Evolutionary conservation across 2,797 vertebrate species (phyloP).

Genomic region (Oophaga sylvatica): DNA sequence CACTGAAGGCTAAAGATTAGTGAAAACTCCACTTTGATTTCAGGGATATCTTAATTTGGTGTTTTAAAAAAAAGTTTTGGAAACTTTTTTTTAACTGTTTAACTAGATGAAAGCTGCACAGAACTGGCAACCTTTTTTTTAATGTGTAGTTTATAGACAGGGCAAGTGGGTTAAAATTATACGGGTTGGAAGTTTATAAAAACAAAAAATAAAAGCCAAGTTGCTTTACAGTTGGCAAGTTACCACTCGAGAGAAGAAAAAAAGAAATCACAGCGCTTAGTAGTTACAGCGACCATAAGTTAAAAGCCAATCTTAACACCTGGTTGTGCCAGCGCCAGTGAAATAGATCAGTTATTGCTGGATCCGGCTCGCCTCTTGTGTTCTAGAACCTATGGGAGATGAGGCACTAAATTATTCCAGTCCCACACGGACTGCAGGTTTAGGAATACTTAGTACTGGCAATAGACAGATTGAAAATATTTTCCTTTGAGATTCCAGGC

Average conservation of each 20-base stretch:
- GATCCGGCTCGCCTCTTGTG: conserved; percentile 71
- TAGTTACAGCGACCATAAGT: conserved; percentile 68
- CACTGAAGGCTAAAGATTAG: not conserved
- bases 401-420: conserved; percentile 73
- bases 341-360: conserved; percentile 74
- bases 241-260: conserved; percentile 64
- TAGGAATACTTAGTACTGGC: conserved; percentile 69
- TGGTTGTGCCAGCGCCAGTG: conserved; percentile 75
- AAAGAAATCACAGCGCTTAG: conserved; percentile 71
- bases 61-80: not conserved
- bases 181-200: conserved; percentile 76
- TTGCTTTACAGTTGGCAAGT: conserved; percentile 73
- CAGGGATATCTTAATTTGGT: not conserved
- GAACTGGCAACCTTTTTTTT: conserved; percentile 66
- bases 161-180: conserved; percentile 72
- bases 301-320: conserved; percentile 75
- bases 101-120: conserved; percentile 16
- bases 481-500: conserved; percentile 61
- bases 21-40: not conserved
- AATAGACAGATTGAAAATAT: conserved; percentile 64
- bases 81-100: conserved; percentile 45
- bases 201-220: conserved; percentile 71
- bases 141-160: conserved; percentile 72
- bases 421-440: conserved; percentile 68
- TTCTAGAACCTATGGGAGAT: conserved; percentile 72